Conservation (phyloP, 2,797 vertebrate genomes). For the Psittacula echo region DNA sequence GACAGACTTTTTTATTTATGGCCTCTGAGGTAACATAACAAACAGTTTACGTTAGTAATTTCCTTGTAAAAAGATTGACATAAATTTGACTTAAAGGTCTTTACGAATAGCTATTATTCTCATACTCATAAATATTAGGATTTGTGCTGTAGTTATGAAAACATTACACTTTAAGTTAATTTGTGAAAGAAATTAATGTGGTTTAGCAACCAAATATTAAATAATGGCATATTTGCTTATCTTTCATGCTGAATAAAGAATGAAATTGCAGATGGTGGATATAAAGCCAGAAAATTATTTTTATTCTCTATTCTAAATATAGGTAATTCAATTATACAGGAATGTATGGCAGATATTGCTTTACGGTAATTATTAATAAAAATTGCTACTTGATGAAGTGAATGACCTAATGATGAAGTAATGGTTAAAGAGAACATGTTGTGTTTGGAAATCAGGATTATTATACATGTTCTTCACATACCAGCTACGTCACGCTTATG, state of each 20-base stretch:
- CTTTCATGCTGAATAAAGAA: background rate
- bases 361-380: background rate
- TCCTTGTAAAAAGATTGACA: background rate
- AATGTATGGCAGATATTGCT: background rate
- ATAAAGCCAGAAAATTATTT: background rate
- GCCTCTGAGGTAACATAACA: background rate
- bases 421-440: background rate
- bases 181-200: background rate
- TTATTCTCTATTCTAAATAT: background rate
- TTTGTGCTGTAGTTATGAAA: background rate
- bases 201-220: background rate
- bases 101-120: background rate
- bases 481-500: background rate
- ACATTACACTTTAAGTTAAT: background rate
- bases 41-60: background rate
- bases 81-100: background rate
- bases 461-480: background rate
- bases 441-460: background rate
- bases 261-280: background rate
- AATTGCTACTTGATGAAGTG: background rate
- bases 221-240: background rate
- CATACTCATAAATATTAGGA: background rate
- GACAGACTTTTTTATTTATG: background rate
- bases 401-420: background rate
- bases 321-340: background rate